Evolutionary conservation across 2,888 invertebrate species (phyloP), one percentile per base, ranked within the genome.

Genomic region (Chymomyza procnemis): DNA sequence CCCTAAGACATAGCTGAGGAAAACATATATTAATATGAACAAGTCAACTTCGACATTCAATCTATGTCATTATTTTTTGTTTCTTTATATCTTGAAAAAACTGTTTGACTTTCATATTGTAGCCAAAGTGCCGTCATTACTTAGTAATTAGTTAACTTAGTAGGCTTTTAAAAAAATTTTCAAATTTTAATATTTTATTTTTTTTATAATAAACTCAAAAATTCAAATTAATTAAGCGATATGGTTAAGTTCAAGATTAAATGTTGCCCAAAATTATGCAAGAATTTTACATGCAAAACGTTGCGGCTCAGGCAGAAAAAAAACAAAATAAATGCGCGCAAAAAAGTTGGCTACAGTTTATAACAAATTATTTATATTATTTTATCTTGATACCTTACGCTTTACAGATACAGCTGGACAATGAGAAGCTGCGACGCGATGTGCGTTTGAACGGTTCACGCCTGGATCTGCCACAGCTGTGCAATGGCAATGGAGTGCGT

Each of bases 341-440:
- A 64, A 64, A 67, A 70, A 66, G 58, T 75, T 69, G 50, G 64
- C 72, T 60, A 57, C 18, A 14, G 18, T 8, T 30, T 16, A n/a
- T 21, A 48, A 1, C 18, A 8, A 16, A 16, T 47, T 0, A 50
- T 50, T 14, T 50, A 18, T 50, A 12, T 12, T 3, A 12, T 2
- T 12, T 41, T 41, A 41, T 41, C 26, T 16, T 56, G 21, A n/a
- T 30, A n/a, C 4, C 46, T 54, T n/a, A n/a, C 58, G 16, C 9
- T 3, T 18, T 18, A 5, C 81, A 91, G 91, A 90, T 91, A 87
- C 91, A 91, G 84, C 81, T 91, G 79, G 91, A 91, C 80, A 91
- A 91, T 88, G 91, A 91, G 79, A 91, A 91, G 88, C 87, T 90
- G 84, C 90, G 91, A 84, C 90, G 91, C 71, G 91, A 91, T 82